Conservation (phyloP, 1,140 invertebrate genomes). For the Trichonephila clavipes region DNA sequence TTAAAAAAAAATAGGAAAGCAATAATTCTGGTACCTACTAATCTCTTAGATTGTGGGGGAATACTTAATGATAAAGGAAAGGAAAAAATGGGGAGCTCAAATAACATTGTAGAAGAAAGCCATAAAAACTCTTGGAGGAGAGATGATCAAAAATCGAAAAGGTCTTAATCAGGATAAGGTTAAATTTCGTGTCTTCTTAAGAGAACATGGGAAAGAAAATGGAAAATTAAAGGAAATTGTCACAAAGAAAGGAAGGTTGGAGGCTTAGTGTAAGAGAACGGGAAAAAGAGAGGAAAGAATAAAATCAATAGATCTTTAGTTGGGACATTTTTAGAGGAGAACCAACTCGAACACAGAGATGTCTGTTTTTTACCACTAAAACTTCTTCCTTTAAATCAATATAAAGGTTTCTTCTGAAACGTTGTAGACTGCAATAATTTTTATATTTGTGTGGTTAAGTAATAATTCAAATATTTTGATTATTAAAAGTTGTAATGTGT, state of each 20-base stretch:
- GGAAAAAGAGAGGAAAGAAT: not conserved
- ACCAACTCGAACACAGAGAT: too few species aligned
- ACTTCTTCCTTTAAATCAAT: too few species aligned
- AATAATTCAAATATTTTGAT: too few species aligned
- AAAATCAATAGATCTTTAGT: not conserved
- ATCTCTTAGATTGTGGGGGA: not conserved
- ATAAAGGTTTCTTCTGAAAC: too few species aligned
- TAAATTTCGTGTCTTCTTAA: slow-evolving; percentile 28
- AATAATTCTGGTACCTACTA: too few species aligned
- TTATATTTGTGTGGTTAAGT: too few species aligned
- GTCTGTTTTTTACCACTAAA: too few species aligned
- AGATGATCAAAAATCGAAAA: not conserved
- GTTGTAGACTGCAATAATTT: too few species aligned
- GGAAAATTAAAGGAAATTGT: not conserved
- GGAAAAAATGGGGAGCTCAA: not conserved
- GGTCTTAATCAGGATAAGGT: slow-evolving; percentile 1
- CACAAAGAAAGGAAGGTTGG: not conserved
- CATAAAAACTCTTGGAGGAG: not conserved
- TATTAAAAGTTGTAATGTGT: too few species aligned
- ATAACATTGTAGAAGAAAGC: not conserved
- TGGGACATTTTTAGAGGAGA: too few species aligned
- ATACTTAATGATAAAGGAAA: not conserved
- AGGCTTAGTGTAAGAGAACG: not conserved
- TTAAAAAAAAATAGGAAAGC: too few species aligned
- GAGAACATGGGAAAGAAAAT: not conserved